phyloP scores from a whole-genome alignment of 64 coral and sea anemone species.

The Montipora capricornis region DNA sequence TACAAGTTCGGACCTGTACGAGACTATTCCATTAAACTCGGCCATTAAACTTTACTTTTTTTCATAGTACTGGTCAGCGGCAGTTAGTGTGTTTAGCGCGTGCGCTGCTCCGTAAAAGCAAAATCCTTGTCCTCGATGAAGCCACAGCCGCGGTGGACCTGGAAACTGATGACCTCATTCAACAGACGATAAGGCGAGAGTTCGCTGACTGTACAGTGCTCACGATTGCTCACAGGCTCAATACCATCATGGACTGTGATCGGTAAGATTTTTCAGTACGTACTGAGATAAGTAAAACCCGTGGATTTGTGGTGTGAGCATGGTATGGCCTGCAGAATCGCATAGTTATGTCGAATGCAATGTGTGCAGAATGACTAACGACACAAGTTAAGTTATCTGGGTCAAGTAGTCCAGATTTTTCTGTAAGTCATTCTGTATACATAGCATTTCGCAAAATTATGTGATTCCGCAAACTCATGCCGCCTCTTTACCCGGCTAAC shows the following conservation, averaged over 20 bases:
- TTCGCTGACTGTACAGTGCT: slow-evolving; percentile 93
- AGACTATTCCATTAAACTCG: too few species aligned
- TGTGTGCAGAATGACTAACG: too few species aligned
- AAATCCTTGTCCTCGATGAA: slow-evolving; percentile 90
- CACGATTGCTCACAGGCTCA: slow-evolving; percentile 90
- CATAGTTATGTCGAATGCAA: too few species aligned
- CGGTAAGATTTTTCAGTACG: slow-evolving; percentile 54
- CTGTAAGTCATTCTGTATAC: too few species aligned
- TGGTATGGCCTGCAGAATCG: too few species aligned
- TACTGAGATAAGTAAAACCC: not conserved
- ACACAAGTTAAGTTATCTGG: too few species aligned
- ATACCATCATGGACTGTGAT: slow-evolving; percentile 89
- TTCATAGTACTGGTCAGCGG: slow-evolving; percentile 81
- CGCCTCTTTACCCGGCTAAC: too few species aligned
- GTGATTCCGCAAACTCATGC: too few species aligned
- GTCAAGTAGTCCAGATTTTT: too few species aligned
- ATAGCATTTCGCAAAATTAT: too few species aligned
- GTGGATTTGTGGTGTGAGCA: too few species aligned
- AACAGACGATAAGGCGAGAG: slow-evolving; percentile 91
- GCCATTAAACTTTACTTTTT: not conserved
- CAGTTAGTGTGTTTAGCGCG: slow-evolving; percentile 91
- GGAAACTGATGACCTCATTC: slow-evolving; percentile 96
- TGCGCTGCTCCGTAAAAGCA: slow-evolving; percentile 83
- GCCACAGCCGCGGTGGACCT: slow-evolving; percentile 92
- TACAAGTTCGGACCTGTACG: too few species aligned